phyloP scores from a whole-genome alignment of 2,113 vertebrate species.

The Sinocyclocheilus grahami region DNA sequence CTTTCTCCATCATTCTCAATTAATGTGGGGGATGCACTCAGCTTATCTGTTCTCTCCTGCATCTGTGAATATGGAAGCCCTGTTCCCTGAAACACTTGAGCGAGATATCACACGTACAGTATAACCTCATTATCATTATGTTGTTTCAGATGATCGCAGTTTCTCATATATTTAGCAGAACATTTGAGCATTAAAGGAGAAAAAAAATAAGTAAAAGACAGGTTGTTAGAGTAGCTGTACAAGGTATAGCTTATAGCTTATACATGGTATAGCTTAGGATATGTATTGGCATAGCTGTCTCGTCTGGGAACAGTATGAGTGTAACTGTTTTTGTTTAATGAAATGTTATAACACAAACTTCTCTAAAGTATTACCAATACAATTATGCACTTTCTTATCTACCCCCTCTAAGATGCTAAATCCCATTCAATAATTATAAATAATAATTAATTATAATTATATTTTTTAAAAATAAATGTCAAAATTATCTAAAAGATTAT shows the following conservation, averaged over 20 bases:
- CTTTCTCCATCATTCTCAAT: constrained; percentile 76
- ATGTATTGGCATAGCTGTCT: too few species aligned
- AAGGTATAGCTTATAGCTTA: too few species aligned
- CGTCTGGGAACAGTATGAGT: too few species aligned
- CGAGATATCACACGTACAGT: constrained; percentile 39
- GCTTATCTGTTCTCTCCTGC: constrained; percentile 68
- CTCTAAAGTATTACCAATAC: too few species aligned
- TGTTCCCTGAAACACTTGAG: constrained; percentile 55
- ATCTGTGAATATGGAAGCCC: constrained; percentile 73
- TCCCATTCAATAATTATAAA: background rate
- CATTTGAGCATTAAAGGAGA: background rate
- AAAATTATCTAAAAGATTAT: background rate
- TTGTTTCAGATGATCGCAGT: background rate
- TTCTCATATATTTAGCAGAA: background rate
- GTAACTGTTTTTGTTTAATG: too few species aligned
- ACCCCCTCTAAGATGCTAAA: background rate
- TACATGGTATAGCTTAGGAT: too few species aligned
- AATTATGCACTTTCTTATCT: background rate
- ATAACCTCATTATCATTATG: background rate
- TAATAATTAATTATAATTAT: too few species aligned
- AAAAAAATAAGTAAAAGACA: too few species aligned
- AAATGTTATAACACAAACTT: too few species aligned
- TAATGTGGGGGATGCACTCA: constrained; percentile 70
- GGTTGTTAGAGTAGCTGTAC: background rate
- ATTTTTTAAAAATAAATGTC: background rate